Base-by-base conservation (phyloP, 2,797 vertebrate genomes). In the Chaenodraco wilsoni region DNA sequence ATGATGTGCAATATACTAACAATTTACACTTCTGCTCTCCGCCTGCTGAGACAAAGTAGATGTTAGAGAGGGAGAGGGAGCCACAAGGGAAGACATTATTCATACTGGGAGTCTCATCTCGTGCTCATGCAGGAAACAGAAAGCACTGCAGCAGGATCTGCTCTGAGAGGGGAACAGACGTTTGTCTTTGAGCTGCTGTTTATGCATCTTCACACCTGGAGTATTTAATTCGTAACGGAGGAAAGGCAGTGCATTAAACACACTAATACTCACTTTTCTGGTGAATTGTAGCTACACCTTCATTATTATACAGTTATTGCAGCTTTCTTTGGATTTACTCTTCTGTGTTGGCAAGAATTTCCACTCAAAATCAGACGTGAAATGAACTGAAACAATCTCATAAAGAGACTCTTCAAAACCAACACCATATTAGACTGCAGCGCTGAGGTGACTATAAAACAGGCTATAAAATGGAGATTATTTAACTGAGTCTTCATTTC, bases 1-100 rank as follows among this genome's bases (percentile, higher is more conserved):
- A 37, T 9, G 8, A 37, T 37, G 33, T 37, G 33, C 33, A 37
- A 37, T 37, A 37, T 37, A 37, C 7, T 37, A 37, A 37, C 33
- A 37, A 37, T 37, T 60, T 72, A 56, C 19, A 17, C n/a, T 72
- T 69, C 56, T 40, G 31, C 54, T 78, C n/a, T 63, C 33, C 0
- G 9, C 76, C 69, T 67, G 65, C 68, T 59, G 79, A 72, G 78
- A 81, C 62, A 43, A 40, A 78, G 74, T 8, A 69, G 73, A 83
- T 82, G 72, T 81, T 44, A 76, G 67, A 44, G 48, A 85, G 72
- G 13, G 31, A 86, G 77, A 83, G 66, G 65, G 62, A 79, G 69
- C 62, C 78, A 85, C 66, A 66, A 71, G 70, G 67, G 85, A 80
- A 48, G 76, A 77, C 69, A 85, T 86, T 81, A 86, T 85, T 88